These are phyloP conservation scores for Polymixis lichenea DNA, from an alignment of 2,888 invertebrate genomes.

Conservation along the genomic window DNA sequence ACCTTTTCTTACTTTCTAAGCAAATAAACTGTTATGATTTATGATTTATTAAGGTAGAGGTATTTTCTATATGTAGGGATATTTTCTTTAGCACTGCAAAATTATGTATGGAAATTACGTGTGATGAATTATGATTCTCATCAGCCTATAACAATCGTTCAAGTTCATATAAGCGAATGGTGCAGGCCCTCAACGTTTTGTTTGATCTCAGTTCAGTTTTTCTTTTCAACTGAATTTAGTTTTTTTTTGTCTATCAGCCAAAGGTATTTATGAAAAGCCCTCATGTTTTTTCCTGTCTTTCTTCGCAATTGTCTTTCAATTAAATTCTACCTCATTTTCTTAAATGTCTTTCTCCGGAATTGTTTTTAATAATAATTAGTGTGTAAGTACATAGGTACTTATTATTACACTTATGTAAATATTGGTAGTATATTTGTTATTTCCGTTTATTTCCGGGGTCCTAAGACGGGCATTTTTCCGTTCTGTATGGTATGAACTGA, in stretches of 20 bases:
- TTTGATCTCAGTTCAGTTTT: not conserved
- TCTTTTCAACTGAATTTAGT: not conserved
- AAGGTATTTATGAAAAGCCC: too few relatives aligned
- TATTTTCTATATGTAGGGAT: conserved; percentile 3
- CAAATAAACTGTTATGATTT: too few relatives aligned
- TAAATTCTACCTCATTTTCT: not conserved
- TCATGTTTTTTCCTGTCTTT: not conserved
- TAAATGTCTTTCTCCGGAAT: too few relatives aligned
- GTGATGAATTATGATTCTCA: not conserved
- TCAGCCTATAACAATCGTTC: not conserved
- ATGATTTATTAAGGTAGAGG: not conserved
- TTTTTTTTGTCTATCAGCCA: too few relatives aligned
- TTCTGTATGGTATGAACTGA: too few relatives aligned
- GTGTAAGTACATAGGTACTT: too few relatives aligned
- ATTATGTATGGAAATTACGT: not conserved
- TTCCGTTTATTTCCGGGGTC: too few relatives aligned
- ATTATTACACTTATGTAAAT: too few relatives aligned
- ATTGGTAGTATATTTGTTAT: too few relatives aligned
- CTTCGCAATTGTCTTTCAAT: not conserved
- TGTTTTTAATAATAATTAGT: too few relatives aligned
- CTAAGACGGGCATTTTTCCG: too few relatives aligned
- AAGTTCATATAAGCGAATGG: not conserved
- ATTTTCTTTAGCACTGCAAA: not conserved
- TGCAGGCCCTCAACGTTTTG: not conserved
- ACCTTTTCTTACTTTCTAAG: too few relatives aligned